A percentile compares a stretch with the other conserved stretches of the same genome.
Evolutionary conservation across 2,113 vertebrate species (phyloP).

Genomic region (Athene noctua): DNA sequence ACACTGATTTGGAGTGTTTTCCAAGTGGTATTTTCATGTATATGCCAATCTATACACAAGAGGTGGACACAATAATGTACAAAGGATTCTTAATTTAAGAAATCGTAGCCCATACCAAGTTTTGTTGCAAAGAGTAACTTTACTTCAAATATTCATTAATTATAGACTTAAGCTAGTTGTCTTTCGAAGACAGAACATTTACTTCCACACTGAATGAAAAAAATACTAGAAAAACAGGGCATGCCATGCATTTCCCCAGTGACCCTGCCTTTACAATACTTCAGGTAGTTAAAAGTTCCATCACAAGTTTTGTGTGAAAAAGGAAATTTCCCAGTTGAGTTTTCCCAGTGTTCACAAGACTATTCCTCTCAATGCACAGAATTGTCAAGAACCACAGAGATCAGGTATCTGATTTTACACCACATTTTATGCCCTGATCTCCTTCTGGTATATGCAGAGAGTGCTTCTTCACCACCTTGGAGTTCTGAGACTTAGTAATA

Average conservation of each 20-base stretch:
- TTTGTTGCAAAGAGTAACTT: background rate
- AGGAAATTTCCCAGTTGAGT: background rate
- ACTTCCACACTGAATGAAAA: background rate
- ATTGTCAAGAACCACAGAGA: background rate
- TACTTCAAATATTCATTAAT: background rate
- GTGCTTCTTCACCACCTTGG: background rate
- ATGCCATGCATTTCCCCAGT: accelerated
- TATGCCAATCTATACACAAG: background rate
- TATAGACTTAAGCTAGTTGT: background rate
- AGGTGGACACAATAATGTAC: background rate
- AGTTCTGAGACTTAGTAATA: background rate
- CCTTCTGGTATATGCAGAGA: background rate
- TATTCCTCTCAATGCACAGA: background rate
- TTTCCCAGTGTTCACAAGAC: background rate
- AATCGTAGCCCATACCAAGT: background rate
- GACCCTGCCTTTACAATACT: background rate
- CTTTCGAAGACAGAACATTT: background rate
- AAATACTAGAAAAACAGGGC: background rate
- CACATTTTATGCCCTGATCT: background rate
- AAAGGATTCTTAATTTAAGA: background rate
- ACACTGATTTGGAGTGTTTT: background rate
- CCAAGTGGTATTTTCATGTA: background rate
- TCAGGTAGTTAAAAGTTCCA: background rate
- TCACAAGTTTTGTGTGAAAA: background rate
- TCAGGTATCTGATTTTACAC: background rate